A percentile compares a stretch with the other conserved stretches of the same genome.
Conservation (phyloP, 2,797 vertebrate genomes). For the Protosalanx chinensis region DNA sequence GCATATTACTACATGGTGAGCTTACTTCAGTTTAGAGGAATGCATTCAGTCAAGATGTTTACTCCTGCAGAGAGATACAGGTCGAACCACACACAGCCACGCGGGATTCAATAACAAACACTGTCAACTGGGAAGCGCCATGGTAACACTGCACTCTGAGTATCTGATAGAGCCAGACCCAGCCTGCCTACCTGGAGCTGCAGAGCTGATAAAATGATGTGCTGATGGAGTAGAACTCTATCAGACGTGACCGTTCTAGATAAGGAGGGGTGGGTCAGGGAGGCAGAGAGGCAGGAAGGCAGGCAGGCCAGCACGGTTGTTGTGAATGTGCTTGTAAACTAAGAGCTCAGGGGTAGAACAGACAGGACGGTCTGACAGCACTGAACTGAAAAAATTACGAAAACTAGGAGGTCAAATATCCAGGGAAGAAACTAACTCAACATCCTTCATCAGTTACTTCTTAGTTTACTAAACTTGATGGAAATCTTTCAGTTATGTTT, state of each 20-base stretch:
- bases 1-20: conserved; percentile 26
- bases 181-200: conserved; percentile 44
- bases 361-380: too few relatives aligned
- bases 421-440: conserved; percentile 12
- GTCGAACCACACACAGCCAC: conserved; percentile 48
- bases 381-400: too few relatives aligned
- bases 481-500: too few relatives aligned
- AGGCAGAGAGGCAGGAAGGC: conserved; percentile 7
- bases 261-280: conserved; percentile 29
- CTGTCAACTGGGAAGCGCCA: conserved; percentile 41
- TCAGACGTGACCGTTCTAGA: conserved; percentile 46
- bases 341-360: too few relatives aligned
- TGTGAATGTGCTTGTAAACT: too few relatives aligned
- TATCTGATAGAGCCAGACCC: conserved; percentile 41
- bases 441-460: too few relatives aligned
- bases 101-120: conserved; percentile 50
- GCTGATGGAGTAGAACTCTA: conserved; percentile 54
- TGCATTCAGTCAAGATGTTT: conserved; percentile 46
- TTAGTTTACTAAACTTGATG: too few relatives aligned
- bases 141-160: conserved; percentile 40
- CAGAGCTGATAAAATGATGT: conserved; percentile 52
- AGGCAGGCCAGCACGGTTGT: conserved; percentile 5
- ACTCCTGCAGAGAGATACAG: conserved; percentile 46
- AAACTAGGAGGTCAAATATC: conserved; percentile 1
- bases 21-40: conserved; percentile 50